A percentile compares a stretch with the other conserved stretches of the same genome.
These are phyloP conservation scores for Melieria picta DNA, from an alignment of 2,888 invertebrate genomes.

Conservation along the genomic window DNA sequence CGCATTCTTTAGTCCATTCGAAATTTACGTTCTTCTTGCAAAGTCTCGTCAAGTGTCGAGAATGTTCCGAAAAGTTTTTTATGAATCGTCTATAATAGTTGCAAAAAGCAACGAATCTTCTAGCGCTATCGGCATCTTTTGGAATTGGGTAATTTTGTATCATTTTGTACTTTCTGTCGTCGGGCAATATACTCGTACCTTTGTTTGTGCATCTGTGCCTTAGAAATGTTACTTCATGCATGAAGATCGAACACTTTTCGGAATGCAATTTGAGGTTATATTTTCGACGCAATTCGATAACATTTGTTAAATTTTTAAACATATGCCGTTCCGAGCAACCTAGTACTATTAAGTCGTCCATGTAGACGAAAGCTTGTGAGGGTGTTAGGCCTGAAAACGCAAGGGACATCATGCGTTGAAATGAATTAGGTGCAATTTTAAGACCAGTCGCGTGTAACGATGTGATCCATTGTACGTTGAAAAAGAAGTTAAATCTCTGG, in stretches of 20 bases:
- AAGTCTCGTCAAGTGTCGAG: conserved; percentile 23
- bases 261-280: conserved; percentile 67
- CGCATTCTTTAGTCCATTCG: conserved; percentile 31
- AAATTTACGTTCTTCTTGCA: conserved; percentile 28
- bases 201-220: conserved; percentile 39
- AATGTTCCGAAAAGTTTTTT: conserved; percentile 24
- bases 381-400: conserved; percentile 17
- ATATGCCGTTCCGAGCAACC: conserved; percentile 30
- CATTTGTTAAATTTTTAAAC: conserved; percentile 23
- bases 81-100: conserved; percentile 38
- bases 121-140: conserved; percentile 32
- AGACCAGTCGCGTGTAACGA: conserved; percentile 16
- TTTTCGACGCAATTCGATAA: conserved; percentile 28
- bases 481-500: conserved; percentile 21
- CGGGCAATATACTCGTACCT: conserved; percentile 24
- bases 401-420: conserved; percentile 29
- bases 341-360: conserved; percentile 26
- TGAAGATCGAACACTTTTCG: conserved; percentile 66
- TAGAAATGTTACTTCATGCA: conserved; percentile 71
- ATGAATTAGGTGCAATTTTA: conserved; percentile 22
- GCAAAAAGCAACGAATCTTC: conserved; percentile 37
- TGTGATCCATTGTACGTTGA: conserved; percentile 20
- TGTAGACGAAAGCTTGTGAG: conserved; percentile 22
- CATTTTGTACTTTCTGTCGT: conserved; percentile 32
- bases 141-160: conserved; percentile 25